Conservation (phyloP, 64 coral and sea anemone genomes). For the Pocillopora damicornis region DNA sequence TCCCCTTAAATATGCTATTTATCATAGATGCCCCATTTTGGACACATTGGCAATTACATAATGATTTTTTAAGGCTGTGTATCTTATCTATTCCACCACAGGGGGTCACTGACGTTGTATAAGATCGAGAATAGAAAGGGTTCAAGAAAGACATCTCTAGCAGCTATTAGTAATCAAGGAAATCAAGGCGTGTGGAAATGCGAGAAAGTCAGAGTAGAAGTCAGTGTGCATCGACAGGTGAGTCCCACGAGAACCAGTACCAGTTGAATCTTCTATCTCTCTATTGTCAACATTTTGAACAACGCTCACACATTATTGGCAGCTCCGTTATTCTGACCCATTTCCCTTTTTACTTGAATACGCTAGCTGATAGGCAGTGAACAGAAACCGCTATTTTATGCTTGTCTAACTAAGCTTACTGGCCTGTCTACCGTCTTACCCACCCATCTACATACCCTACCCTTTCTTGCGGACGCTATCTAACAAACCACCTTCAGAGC, state of each 20-base stretch:
- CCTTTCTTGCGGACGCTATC: too few species aligned
- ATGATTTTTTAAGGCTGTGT: background rate
- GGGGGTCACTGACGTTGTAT: constrained; percentile 23
- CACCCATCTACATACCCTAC: background rate
- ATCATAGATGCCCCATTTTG: background rate
- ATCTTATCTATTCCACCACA: constrained; percentile 1
- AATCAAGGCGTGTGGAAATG: constrained; percentile 22
- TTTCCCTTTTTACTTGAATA: too few species aligned
- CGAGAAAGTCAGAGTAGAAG: constrained; percentile 22
- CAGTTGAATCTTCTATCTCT: too few species aligned
- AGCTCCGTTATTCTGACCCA: too few species aligned
- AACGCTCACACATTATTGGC: too few species aligned
- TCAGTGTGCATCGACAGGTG: constrained; percentile 39
- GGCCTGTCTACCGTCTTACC: background rate
- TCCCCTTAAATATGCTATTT: too few species aligned
- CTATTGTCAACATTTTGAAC: too few species aligned
- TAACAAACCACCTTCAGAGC: background rate
- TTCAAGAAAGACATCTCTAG: background rate
- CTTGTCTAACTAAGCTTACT: too few species aligned
- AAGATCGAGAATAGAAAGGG: constrained; percentile 24
- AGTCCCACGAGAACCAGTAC: background rate
- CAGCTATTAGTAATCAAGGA: background rate
- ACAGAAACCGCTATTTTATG: too few species aligned
- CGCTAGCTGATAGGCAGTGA: too few species aligned
- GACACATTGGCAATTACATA: background rate